Conservation (phyloP, 2,797 vertebrate species). For the Characodon lateralis region DNA sequence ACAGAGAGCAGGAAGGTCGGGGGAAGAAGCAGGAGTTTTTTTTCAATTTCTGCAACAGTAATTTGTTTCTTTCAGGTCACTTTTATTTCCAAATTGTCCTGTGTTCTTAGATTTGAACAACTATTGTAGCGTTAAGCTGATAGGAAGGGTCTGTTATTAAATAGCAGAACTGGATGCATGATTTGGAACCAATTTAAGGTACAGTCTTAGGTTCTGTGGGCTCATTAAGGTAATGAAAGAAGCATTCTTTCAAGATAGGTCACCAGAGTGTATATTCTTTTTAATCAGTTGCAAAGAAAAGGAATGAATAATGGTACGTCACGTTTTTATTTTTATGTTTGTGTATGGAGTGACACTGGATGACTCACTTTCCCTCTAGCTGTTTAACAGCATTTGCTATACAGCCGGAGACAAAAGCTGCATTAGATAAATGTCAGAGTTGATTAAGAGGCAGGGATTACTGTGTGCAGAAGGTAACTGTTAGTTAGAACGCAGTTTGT, state of each 20-base stretch:
- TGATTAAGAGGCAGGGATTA: conserved; percentile 60
- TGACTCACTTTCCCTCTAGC: conserved; percentile 34
- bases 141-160: conserved; percentile 23
- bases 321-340: conserved; percentile 44
- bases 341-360: conserved; percentile 67
- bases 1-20: conserved; percentile 24
- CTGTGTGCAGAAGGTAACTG: conserved; percentile 51
- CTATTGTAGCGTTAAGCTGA: conserved; percentile 34
- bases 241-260: conserved; percentile 32
- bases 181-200: conserved; percentile 17
- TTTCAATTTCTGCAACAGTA: conserved; percentile 7
- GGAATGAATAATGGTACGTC: conserved; percentile 58
- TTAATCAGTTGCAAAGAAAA: conserved; percentile 58
- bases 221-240: conserved; percentile 29
- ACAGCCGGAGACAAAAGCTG: conserved; percentile 43
- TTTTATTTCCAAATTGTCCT: conserved; percentile 34
- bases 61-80: conserved; percentile 33
- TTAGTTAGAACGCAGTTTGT: conserved; percentile 36
- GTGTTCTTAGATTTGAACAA: conserved; percentile 17
- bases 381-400: conserved; percentile 57
- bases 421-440: conserved; percentile 38
- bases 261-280: conserved; percentile 35
- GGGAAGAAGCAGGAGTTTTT: conserved; percentile 8
- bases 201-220: conserved; percentile 18
- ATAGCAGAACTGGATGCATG: conserved; percentile 13